Evolutionary conservation across 2,797 vertebrate species (phyloP).

Genomic region (Enteromius radiatus): DNA sequence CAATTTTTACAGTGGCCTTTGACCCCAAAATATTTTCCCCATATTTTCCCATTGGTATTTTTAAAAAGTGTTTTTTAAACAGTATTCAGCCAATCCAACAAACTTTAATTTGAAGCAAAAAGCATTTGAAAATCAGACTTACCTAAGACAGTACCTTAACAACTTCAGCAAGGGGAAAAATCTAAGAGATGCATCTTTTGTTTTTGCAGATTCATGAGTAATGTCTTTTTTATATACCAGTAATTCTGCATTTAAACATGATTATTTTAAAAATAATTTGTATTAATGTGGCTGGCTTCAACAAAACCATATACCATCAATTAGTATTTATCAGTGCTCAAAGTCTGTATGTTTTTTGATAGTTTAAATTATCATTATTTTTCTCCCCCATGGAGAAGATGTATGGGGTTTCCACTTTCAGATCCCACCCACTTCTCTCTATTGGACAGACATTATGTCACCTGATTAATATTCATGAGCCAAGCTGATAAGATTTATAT

Average conservation of each 20-base stretch:
- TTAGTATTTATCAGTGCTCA: not conserved
- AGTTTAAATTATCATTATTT: too few relatives aligned
- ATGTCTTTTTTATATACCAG: too few relatives aligned
- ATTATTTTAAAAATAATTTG: too few relatives aligned
- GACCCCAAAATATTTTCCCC: not conserved
- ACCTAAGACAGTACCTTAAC: not conserved
- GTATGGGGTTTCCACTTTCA: not conserved
- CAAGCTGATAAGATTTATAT: not conserved
- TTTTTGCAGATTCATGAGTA: not conserved
- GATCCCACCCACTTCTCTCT: not conserved
- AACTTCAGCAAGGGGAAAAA: not conserved
- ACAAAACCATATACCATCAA: not conserved
- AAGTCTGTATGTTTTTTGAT: not conserved
- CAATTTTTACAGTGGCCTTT: not conserved
- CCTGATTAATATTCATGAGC: not conserved
- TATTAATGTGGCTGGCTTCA: not conserved
- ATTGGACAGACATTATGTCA: not conserved
- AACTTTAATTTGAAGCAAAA: constrained; percentile 2
- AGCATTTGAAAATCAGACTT: not conserved
- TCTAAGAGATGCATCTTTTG: not conserved
- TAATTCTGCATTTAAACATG: too few relatives aligned
- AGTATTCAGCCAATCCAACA: not conserved
- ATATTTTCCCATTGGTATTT: not conserved
- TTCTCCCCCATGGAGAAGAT: not conserved
- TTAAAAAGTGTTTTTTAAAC: too few relatives aligned